A percentile compares a stretch with the other conserved stretches of the same genome.
Evolutionary conservation across 2,888 invertebrate species (phyloP).

Genomic region (Latrodectus elegans): DNA sequence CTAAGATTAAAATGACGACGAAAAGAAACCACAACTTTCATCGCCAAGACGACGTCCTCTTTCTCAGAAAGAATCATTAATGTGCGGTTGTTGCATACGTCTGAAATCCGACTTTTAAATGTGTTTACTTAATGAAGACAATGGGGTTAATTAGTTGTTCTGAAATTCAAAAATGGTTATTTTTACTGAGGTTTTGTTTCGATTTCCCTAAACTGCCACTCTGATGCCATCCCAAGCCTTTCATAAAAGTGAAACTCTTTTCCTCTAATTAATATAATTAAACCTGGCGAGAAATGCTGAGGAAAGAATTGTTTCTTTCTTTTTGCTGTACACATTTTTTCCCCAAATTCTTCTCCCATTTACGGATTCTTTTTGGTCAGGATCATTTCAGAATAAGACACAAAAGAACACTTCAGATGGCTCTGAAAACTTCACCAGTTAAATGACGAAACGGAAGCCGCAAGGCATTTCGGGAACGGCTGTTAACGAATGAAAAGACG

Average conservation of each 20-base stretch:
- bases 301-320: constrained; percentile 21
- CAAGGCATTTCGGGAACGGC: constrained; percentile 40
- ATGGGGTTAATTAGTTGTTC: constrained; percentile 54
- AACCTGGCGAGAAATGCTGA: constrained; percentile 44
- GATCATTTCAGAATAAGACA: constrained; percentile 44
- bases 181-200: constrained; percentile 43
- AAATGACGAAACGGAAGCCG: constrained; percentile 52
- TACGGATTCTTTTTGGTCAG: constrained; percentile 14
- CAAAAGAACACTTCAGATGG: constrained; percentile 58
- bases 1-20: constrained; percentile 15
- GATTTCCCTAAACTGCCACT: constrained; percentile 7
- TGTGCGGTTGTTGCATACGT: neutral
- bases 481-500: constrained; percentile 54
- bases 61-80: constrained; percentile 5
- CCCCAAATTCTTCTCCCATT: neutral
- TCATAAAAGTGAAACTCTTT: constrained; percentile 29
- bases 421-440: constrained; percentile 7
- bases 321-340: constrained; percentile 8
- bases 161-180: constrained; percentile 42
- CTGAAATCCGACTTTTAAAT: constrained; percentile 44
- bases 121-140: constrained; percentile 62
- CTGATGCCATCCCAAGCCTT: constrained; percentile 19
- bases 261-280: constrained; percentile 63
- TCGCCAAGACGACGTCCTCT: constrained; percentile 10
- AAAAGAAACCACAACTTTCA: constrained; percentile 9